Evolutionary conservation across 2,888 invertebrate species (phyloP).

Genomic region (Lepeophtheirus nordmannii): DNA sequence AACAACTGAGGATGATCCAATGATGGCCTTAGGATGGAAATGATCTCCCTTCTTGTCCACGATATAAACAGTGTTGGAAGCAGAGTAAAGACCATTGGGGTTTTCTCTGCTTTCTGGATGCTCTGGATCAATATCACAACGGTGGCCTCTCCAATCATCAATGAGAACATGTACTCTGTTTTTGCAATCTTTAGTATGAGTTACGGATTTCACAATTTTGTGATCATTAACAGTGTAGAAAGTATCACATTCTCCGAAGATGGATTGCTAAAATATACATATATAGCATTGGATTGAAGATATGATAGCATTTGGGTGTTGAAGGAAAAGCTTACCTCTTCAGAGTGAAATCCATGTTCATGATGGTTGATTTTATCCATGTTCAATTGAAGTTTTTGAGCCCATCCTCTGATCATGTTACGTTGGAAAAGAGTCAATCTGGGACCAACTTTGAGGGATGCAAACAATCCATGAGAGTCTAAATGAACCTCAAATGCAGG

Average conservation of each 20-base stretch:
- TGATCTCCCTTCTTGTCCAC: constrained; percentile 13
- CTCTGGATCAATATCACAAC: background rate
- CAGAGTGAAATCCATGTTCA: background rate
- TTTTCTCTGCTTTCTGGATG: background rate
- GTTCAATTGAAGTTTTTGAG: constrained; percentile 14
- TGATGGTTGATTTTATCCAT: constrained; percentile 2
- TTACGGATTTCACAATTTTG: constrained; percentile 6
- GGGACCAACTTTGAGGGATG: background rate
- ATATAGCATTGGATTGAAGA: background rate
- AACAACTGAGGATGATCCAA: constrained; percentile 1
- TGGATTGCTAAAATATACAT: constrained; percentile 13
- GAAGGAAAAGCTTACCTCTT: constrained; percentile 5
- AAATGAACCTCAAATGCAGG: constrained; percentile 8
- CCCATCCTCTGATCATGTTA: constrained; percentile 20
- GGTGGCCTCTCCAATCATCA: constrained; percentile 19
- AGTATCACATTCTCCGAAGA: constrained; percentile 16
- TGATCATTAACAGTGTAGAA: constrained; percentile 22
- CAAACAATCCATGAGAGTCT: constrained; percentile 5
- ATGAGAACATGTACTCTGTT: constrained; percentile 8
- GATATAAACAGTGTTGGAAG: constrained; percentile 10
- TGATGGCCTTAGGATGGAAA: constrained; percentile 5
- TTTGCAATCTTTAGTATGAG: constrained; percentile 17
- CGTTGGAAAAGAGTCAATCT: constrained; percentile 3
- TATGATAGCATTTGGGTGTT: background rate
- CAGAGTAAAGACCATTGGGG: constrained; percentile 10